Conservation (phyloP, 2,888 invertebrate genomes). For the Leptothorax acervorum region DNA sequence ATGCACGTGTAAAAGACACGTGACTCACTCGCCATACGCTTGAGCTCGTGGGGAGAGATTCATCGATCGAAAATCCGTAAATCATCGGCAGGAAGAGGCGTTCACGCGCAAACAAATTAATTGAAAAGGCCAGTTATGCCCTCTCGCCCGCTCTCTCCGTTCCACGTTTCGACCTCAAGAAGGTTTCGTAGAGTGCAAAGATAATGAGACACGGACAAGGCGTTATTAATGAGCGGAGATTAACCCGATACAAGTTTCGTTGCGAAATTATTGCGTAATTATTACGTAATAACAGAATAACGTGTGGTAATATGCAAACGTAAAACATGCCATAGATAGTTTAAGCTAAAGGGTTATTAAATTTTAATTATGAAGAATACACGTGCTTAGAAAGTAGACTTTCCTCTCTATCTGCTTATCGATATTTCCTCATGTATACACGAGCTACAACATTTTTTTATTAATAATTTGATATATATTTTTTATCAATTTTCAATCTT, state of each 20-base stretch:
- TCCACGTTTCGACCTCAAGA: constrained; percentile 24
- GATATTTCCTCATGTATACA: not conserved
- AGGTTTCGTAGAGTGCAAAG: constrained; percentile 11
- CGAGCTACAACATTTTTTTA: not conserved
- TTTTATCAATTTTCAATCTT: not conserved
- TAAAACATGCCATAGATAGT: not conserved
- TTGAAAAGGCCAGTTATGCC: constrained; percentile 69
- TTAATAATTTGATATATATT: constrained; percentile 14
- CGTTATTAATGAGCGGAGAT: constrained; percentile 46
- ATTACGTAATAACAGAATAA: constrained; percentile 20
- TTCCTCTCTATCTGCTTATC: not conserved
- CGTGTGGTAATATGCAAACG: constrained; percentile 10
- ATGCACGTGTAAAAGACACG: constrained; percentile 13
- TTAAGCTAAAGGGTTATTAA: constrained; percentile 6
- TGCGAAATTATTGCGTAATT: constrained; percentile 39
- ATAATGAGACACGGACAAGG: constrained; percentile 47
- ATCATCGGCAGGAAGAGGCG: constrained; percentile 79
- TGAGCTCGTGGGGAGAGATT: constrained; percentile 58
- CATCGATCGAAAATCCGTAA: constrained; percentile 77
- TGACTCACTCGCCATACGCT: constrained; percentile 55
- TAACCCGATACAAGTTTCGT: constrained; percentile 12
- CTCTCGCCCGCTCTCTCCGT: not conserved
- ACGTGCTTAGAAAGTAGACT: not conserved
- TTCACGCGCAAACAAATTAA: constrained; percentile 80
- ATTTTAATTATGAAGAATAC: not conserved